A percentile compares a stretch with the other conserved stretches of the same genome.
Conservation (phyloP, 2,888 invertebrate genomes). For the Ramazzottius varieornatus region DNA sequence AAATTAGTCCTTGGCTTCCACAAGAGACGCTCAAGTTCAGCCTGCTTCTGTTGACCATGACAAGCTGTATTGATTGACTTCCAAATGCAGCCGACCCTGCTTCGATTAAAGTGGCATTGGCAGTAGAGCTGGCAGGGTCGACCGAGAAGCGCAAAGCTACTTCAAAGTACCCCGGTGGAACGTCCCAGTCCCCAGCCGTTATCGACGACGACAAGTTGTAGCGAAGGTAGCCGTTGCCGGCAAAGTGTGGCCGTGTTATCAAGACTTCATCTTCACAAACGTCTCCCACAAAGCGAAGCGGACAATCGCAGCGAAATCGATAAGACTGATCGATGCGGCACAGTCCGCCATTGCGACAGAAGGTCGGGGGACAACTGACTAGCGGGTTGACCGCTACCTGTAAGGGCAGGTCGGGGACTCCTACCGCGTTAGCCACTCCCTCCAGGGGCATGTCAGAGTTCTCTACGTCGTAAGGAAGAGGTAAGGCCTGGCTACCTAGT, state of each 20-base stretch:
- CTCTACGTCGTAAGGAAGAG: too few species aligned
- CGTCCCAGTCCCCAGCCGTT: background rate
- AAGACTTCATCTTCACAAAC: background rate
- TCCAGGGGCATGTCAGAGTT: background rate
- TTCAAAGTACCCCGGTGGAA: background rate
- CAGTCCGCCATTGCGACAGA: background rate
- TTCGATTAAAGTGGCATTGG: background rate
- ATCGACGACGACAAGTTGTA: too few species aligned
- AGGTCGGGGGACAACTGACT: background rate
- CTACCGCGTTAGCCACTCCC: background rate
- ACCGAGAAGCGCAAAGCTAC: background rate
- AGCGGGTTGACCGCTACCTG: background rate
- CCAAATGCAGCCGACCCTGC: background rate
- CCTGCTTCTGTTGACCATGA: too few species aligned
- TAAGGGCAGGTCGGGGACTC: background rate
- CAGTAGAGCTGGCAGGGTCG: background rate
- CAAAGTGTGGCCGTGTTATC: background rate
- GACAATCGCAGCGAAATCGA: background rate
- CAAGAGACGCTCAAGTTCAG: too few species aligned
- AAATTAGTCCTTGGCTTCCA: too few species aligned
- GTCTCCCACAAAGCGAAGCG: background rate
- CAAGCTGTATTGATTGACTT: too few species aligned
- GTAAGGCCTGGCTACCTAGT: too few species aligned
- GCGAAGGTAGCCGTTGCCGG: background rate
- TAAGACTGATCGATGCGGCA: background rate